These are phyloP conservation scores for Meloidogyne chitwoodi DNA, from an alignment of 1,140 invertebrate species.

Conservation along the genomic window DNA sequence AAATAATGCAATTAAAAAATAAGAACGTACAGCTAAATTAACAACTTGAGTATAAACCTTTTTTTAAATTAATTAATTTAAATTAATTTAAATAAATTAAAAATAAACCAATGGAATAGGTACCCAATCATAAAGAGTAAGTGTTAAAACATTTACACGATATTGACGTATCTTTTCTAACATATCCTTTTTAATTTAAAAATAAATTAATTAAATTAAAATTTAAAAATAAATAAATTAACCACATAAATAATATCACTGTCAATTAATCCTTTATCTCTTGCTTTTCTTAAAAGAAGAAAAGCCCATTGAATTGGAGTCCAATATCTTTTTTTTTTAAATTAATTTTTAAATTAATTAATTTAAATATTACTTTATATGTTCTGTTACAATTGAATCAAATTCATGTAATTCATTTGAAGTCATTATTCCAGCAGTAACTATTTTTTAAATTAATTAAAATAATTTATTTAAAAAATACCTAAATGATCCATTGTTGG, in stretches of 20 bases:
- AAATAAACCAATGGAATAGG: constrained; percentile 45
- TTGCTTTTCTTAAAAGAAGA: constrained; percentile 42
- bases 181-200: background rate
- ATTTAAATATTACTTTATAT: constrained; percentile 34
- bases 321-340: constrained; percentile 43
- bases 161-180: constrained; percentile 54
- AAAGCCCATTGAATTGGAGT: constrained; percentile 55
- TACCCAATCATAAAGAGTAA: constrained; percentile 56
- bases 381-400: constrained; percentile 34
- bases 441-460: background rate
- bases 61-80: background rate
- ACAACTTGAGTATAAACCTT: constrained; percentile 51
- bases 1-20: constrained; percentile 52
- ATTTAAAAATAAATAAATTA: too few species aligned
- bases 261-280: constrained; percentile 45
- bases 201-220: constrained; percentile 21
- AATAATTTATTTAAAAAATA: constrained; percentile 37
- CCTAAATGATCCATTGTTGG: constrained; percentile 59
- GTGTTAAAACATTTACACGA: constrained; percentile 49
- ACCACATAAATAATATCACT: constrained; percentile 49
- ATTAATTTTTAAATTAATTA: constrained; percentile 19
- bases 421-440: constrained; percentile 50
- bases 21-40: constrained; percentile 46
- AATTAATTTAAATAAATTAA: constrained; percentile 34
- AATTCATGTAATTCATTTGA: constrained; percentile 50